Evolutionary conservation across 2,113 vertebrate species (phyloP).

Genomic region (Orcinus orca): DNA sequence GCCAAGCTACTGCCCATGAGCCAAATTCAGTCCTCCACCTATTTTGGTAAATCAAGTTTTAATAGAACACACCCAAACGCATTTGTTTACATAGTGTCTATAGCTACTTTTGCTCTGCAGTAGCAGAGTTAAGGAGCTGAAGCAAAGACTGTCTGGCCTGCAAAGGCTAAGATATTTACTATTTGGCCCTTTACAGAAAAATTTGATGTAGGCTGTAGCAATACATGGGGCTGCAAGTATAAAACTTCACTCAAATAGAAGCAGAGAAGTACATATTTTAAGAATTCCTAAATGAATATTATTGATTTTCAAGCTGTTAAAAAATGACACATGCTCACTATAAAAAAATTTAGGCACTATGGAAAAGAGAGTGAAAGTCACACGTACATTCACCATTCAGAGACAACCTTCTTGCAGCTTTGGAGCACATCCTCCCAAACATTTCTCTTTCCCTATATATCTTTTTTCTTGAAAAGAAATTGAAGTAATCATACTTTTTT

Average conservation of each 20-base stretch:
- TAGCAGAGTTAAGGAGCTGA: neutral
- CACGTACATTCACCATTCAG: neutral
- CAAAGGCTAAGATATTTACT: neutral
- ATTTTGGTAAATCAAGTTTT: constrained; percentile 24
- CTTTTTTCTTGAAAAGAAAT: constrained; percentile 14
- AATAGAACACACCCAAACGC: neutral
- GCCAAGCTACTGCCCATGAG: neutral
- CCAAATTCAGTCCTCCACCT: neutral
- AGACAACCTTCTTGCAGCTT: neutral
- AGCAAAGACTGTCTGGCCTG: neutral
- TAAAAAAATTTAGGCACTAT: neutral
- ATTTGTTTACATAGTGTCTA: neutral
- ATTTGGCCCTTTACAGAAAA: neutral
- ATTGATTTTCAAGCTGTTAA: neutral
- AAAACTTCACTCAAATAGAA: neutral
- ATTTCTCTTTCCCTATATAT: neutral
- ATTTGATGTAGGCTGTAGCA: neutral
- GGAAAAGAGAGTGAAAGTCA: neutral
- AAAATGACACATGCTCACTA: neutral
- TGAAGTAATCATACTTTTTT: neutral
- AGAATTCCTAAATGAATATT: neutral
- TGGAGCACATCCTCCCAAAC: neutral
- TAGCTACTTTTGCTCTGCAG: neutral
- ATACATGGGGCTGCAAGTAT: neutral
- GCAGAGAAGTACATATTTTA: neutral